Evolutionary conservation across 1,140 invertebrate species (phyloP).

Genomic region (Aleiodes sp.): DNA sequence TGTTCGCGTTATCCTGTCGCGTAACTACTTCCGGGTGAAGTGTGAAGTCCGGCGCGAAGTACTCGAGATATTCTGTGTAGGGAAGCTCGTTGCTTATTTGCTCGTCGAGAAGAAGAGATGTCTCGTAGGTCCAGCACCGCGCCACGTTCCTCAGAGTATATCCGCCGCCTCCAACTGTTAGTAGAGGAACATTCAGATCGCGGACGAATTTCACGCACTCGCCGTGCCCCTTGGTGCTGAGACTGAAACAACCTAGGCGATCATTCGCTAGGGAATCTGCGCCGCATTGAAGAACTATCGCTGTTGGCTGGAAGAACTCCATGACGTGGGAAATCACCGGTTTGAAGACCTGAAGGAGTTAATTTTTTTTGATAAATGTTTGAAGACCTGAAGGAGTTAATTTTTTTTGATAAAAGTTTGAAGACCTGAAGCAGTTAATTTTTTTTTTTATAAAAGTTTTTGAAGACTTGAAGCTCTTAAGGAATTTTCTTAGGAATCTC

Average conservation of each 20-base stretch:
- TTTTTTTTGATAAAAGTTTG: no score
- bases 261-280: slow-evolving; percentile 97
- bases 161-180: slow-evolving; percentile 96
- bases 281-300: slow-evolving; percentile 97
- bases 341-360: slow-evolving; percentile 89
- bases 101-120: slow-evolving; percentile 91
- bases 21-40: slow-evolving; percentile 89
- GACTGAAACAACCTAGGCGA: slow-evolving; percentile 87
- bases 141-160: slow-evolving; percentile 98
- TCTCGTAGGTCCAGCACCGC: slow-evolving; percentile 99
- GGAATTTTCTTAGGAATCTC: no score
- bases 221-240: slow-evolving; percentile 91
- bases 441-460: no score
- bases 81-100: slow-evolving; percentile 92
- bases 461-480: slow-evolving; percentile 89
- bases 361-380: no score
- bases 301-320: slow-evolving; percentile 96
- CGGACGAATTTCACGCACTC: slow-evolving; percentile 98
- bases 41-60: slow-evolving; percentile 95
- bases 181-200: slow-evolving; percentile 89
- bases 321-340: slow-evolving; percentile 94
- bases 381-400: slow-evolving; percentile 89
- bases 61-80: slow-evolving; percentile 93
- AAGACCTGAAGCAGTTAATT: slow-evolving; percentile 88
- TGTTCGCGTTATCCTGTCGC: slow-evolving; percentile 90